A percentile compares a stretch with the other conserved stretches of the same genome.
phyloP scores from a whole-genome alignment of 2,797 vertebrate genomes.

The Urosaurus nigricauda region DNA sequence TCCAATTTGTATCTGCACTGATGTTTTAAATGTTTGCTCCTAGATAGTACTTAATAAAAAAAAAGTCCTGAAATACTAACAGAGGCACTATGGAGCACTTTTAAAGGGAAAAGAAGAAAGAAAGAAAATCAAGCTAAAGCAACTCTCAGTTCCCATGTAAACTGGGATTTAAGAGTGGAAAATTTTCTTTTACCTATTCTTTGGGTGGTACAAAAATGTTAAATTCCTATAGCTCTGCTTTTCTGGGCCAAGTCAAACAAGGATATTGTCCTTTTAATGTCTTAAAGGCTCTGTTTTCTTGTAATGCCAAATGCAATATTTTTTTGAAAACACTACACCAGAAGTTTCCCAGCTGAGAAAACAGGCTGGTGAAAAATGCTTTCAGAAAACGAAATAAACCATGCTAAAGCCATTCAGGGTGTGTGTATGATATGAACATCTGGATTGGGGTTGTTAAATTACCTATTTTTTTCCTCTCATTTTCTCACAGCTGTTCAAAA shows the following conservation, averaged over 20 bases:
- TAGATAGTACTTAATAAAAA: slow-evolving; percentile 31
- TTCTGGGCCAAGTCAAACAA: slow-evolving; percentile 83
- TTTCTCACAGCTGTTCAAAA: slow-evolving; percentile 83
- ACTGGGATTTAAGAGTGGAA: slow-evolving; percentile 76
- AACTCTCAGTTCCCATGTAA: slow-evolving; percentile 76
- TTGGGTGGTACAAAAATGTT: slow-evolving; percentile 80
- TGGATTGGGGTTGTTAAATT: slow-evolving; percentile 82
- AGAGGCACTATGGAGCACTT: slow-evolving; percentile 51
- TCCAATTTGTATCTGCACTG: background rate
- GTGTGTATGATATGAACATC: slow-evolving; percentile 85
- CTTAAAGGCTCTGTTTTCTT: slow-evolving; percentile 84
- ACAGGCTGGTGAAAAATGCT: slow-evolving; percentile 88
- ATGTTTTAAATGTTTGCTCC: slow-evolving; percentile 35
- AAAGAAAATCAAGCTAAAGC: slow-evolving; percentile 58
- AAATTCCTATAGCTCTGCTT: slow-evolving; percentile 80
- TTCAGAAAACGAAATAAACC: slow-evolving; percentile 88
- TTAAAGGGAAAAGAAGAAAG: slow-evolving; percentile 20
- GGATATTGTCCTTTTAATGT: slow-evolving; percentile 86
- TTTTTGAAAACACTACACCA: slow-evolving; percentile 87
- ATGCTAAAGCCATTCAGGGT: slow-evolving; percentile 86
- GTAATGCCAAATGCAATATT: slow-evolving; percentile 89
- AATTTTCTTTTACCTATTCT: slow-evolving; percentile 81
- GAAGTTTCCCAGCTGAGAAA: slow-evolving; percentile 90
- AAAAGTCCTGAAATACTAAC: slow-evolving; percentile 45
- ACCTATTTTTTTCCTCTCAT: slow-evolving; percentile 66